phyloP scores from a whole-genome alignment of 2,888 invertebrate genomes.

The Trimorus sp. region DNA sequence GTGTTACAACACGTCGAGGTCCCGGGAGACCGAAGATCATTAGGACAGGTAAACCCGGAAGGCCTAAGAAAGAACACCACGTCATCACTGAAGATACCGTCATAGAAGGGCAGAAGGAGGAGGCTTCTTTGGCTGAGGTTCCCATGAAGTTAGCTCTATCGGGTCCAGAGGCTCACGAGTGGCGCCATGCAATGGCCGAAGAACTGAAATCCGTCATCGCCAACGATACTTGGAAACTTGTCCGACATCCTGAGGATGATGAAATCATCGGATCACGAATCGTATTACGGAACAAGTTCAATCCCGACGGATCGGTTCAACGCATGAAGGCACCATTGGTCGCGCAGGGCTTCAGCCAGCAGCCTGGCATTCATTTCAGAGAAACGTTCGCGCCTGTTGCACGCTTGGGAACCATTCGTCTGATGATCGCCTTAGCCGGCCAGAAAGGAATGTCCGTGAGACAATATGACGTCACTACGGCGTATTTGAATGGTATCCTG shows the following conservation, averaged over 20 bases:
- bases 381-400: conserved; percentile 24
- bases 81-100: not conserved
- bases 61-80: conserved; percentile 23
- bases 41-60: conserved; percentile 23
- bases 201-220: conserved; percentile 44
- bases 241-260: not conserved
- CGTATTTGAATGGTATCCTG: conserved; percentile 20
- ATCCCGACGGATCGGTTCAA: conserved; percentile 7
- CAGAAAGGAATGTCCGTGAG: not conserved
- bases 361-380: conserved; percentile 7
- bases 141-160: conserved; percentile 33
- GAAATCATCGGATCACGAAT: conserved; percentile 15
- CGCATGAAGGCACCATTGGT: conserved; percentile 12
- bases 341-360: conserved; percentile 10
- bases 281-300: conserved; percentile 12
- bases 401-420: conserved; percentile 3
- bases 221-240: conserved; percentile 45
- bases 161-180: conserved; percentile 49
- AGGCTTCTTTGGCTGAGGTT: conserved; percentile 18
- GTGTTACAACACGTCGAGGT: not conserved
- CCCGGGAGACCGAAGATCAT: conserved; percentile 16
- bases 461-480: conserved; percentile 21
- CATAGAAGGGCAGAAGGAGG: not conserved
- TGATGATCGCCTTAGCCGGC: conserved; percentile 16
- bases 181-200: conserved; percentile 60